Base-by-base conservation (phyloP, 1,140 invertebrate species). In the Lordiphosa stackelbergi region DNA sequence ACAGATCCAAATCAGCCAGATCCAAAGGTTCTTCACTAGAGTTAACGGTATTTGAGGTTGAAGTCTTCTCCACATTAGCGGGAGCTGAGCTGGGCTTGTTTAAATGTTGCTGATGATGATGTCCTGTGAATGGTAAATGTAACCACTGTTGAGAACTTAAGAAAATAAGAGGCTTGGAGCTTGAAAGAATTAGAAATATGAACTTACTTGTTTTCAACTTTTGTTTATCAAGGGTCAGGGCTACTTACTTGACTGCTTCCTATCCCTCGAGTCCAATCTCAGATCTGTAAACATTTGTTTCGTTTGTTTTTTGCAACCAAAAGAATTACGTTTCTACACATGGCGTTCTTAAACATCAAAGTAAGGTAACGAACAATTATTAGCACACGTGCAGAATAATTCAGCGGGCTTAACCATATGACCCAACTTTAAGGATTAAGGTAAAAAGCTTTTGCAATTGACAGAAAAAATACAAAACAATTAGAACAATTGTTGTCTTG, bases 1-100 rank as follows among this genome's bases (percentile, higher is more conserved):
- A 91, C 55, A 93, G 78, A 87, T 92, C 91, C 64, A 92, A 87
- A 72, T 92, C 91, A 36, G 90, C 90, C 79, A 92, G 88, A 86
- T 92, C 91, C 62, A 92, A 85, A 40, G 89, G 89, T 79, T 89
- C 89, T 66, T 89, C 87, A 43, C 12, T 38, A 24, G 11, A 56
- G 5, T 6, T 43, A 1, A 45, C 41, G 8, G 13, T 6, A 4
- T 13, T 13, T 40, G 36, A 10, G 2, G 31, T 13, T 8, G n/a
- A 35, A 28, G 5, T 47, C 38, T 61, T 60, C 19, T 73, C 69
- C 16, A 22, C 53, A 19, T 41, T 79, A 40, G 51, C 49, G 45
- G 87, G 78, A 47, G 68, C 69, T 28, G 68, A 41, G 13, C 49
- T 51, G 5, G 52, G 31, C 7, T 75, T 81, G 28, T 37, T 31